Evolutionary conservation across 2,888 invertebrate genomes (phyloP).

Genomic region (Oligia latruncula): DNA sequence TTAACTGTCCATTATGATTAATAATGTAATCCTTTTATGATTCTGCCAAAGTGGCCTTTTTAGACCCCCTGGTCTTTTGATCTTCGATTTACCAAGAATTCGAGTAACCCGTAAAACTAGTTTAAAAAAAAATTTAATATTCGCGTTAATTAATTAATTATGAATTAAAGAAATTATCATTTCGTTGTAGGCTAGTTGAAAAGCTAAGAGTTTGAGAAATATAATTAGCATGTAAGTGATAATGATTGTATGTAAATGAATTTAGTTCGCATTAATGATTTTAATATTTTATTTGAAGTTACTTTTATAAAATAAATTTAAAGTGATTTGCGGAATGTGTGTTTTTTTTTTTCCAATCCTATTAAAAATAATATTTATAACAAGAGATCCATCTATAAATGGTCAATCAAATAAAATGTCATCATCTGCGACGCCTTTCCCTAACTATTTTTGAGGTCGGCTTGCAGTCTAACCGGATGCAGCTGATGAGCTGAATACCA

Average conservation of each 20-base stretch:
- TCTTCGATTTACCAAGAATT: background rate
- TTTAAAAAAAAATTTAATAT: constrained; percentile 20
- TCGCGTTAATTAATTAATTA: constrained; percentile 53
- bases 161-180: constrained; percentile 49
- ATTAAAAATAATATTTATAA: background rate
- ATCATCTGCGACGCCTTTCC: no score
- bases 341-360: constrained; percentile 69
- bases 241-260: constrained; percentile 65
- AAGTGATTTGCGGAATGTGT: constrained; percentile 78
- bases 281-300: constrained; percentile 79
- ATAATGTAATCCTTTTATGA: no score
- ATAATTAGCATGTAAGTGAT: constrained; percentile 60
- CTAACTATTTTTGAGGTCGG: no score
- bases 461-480: no score
- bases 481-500: no score
- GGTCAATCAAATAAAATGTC: background rate
- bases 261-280: constrained; percentile 76
- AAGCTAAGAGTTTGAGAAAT: constrained; percentile 63
- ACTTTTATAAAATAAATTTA: constrained; percentile 85
- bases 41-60: no score
- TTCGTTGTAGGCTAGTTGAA: constrained; percentile 63
- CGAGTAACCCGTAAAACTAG: constrained; percentile 26
- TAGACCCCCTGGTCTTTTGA: background rate
- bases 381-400: no score
- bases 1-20: no score